Conservation (phyloP, 2,888 invertebrate genomes). For the Philereme vetulata region DNA sequence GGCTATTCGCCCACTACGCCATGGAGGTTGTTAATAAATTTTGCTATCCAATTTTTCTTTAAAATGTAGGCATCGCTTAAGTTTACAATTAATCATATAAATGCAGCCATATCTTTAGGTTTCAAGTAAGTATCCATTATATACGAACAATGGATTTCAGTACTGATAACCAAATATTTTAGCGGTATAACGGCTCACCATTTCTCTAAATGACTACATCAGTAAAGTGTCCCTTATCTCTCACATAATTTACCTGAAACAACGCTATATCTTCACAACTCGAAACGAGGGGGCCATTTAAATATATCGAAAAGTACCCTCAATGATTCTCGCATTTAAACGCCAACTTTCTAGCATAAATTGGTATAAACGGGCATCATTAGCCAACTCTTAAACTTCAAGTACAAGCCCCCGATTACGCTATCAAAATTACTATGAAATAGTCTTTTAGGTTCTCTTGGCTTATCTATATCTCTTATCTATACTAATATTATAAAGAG, state of each 20-base stretch:
- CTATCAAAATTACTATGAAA: too few species aligned
- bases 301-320: constrained; percentile 40
- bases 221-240: constrained; percentile 24
- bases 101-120: too few species aligned
- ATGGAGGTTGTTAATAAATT: too few species aligned
- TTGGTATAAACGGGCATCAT: constrained; percentile 52
- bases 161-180: constrained; percentile 3
- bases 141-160: background rate
- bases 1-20: too few species aligned
- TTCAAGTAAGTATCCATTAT: too few species aligned
- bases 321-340: constrained; percentile 35
- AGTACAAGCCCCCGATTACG: constrained; percentile 15
- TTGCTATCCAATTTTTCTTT: too few species aligned
- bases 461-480: too few species aligned
- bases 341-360: constrained; percentile 49
- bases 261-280: constrained; percentile 31
- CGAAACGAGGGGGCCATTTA: constrained; percentile 33
- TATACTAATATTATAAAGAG: too few species aligned
- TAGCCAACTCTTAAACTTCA: constrained; percentile 39
- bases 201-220: constrained; percentile 22
- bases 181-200: constrained; percentile 12
- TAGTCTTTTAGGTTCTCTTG: too few species aligned
- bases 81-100: too few species aligned
- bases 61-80: too few species aligned
- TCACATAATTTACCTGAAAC: constrained; percentile 28